These are phyloP conservation scores for Leptarthrus brevirostris DNA, from an alignment of 2,888 invertebrate species.

Conservation along the genomic window DNA sequence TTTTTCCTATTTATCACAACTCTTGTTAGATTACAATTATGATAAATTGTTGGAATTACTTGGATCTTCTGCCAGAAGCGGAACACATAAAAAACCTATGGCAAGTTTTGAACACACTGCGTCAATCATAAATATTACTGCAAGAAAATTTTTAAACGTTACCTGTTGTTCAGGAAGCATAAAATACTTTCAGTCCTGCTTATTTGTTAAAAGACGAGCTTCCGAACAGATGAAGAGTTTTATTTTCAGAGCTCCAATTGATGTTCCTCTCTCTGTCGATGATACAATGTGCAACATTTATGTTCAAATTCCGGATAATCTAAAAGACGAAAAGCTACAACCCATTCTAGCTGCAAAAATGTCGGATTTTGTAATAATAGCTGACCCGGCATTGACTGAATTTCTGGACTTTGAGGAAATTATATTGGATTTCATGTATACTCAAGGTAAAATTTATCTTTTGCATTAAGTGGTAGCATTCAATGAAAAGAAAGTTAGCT, in stretches of 20 bases:
- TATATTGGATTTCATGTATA: not conserved
- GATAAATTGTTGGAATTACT: not conserved
- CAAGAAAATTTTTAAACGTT: not conserved
- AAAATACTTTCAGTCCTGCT: not conserved
- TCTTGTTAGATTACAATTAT: not conserved
- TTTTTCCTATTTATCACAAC: not conserved
- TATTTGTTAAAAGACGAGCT: not conserved
- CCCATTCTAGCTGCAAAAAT: slow-evolving; percentile 69
- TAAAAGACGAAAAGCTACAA: slow-evolving; percentile 61
- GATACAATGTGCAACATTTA: slow-evolving; percentile 26
- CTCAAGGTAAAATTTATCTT: not conserved
- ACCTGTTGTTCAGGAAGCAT: not conserved
- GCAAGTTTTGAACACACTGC: slow-evolving; percentile 16
- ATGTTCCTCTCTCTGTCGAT: not conserved
- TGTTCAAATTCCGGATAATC: slow-evolving; percentile 36
- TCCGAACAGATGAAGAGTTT: not conserved
- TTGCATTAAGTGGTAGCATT: too few species aligned
- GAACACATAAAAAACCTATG: not conserved
- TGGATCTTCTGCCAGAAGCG: not conserved
- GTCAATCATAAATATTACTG: not conserved
- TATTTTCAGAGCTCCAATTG: slow-evolving; percentile 37
- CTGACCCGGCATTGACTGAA: slow-evolving; percentile 75
- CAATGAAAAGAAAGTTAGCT: too few species aligned
- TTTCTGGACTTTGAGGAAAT: slow-evolving; percentile 73
- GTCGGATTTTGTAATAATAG: slow-evolving; percentile 69